Evolutionary conservation across 2,888 invertebrate species (phyloP), one percentile per base, ranked within the genome.

Genomic region (Galerucella pusilla): DNA sequence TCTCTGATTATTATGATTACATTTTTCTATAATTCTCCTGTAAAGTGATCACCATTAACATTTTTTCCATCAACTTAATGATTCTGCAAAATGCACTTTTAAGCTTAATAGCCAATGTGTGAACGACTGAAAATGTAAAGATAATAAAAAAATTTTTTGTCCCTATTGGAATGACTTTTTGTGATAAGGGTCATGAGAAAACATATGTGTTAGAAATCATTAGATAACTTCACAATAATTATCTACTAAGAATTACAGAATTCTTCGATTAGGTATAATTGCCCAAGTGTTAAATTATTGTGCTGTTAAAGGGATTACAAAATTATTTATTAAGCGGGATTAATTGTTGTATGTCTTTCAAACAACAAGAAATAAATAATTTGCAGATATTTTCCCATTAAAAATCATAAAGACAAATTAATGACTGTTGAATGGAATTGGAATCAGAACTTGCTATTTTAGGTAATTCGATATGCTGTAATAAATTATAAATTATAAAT

Each of bases 11-110:
- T 66, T 72, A 59, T 72, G 59, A 72, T 72, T 66, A 72, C 66
- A 72, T 72, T 72, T 72, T 72, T 72, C 72, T 72, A 72, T 72
- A 72, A 72, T 72, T 72, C 66, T 67, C 49, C 66, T 66, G 72
- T 67, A 72, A 72, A 72, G 66, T 72, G 72, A 72, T 49, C 42
- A 72, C 72, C 72, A 72, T 72, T 72, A 72, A 72, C 45, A 72
- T 72, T 60, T 72, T 61, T 72, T 72, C 46, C 57, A 65, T 57
- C 60, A 25, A 67, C 72, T 66, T 60, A 72, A 72, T 72, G 72
- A 57, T 71, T 71, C 71, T 71, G 71, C 71, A 71, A 72, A 72
- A 72, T 72, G 67, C 60, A 72, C 66, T 72, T 72, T 72, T 60
- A 28, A 60, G 60, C 72, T 57, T 71, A 71, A 71, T 71, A 64